A percentile compares a stretch with the other conserved stretches of the same genome.
Evolutionary conservation across 1,140 invertebrate species (phyloP).

Genomic region (Nylanderia fulva): DNA sequence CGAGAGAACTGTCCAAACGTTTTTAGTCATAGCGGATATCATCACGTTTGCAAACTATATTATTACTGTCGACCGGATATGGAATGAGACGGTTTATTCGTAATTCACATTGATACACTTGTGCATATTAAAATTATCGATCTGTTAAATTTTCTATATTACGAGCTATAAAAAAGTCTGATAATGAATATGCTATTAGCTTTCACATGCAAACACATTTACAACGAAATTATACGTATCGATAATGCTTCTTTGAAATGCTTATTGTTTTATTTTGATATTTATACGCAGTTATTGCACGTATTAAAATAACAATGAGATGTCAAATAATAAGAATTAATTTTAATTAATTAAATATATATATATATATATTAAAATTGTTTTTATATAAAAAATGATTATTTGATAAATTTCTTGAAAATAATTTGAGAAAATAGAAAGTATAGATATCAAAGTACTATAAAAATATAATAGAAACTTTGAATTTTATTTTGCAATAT

Average conservation of each 20-base stretch:
- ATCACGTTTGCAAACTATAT: not conserved
- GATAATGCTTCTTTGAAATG: not conserved
- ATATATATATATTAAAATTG: too few relatives aligned
- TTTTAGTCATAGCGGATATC: not conserved
- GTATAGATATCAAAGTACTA: too few relatives aligned
- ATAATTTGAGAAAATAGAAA: too few relatives aligned
- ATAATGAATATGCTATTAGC: not conserved
- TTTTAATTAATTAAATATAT: too few relatives aligned
- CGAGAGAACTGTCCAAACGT: not conserved
- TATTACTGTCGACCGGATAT: not conserved
- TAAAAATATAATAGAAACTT: too few relatives aligned
- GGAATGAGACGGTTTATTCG: not conserved
- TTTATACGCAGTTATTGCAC: too few relatives aligned
- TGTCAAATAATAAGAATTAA: too few relatives aligned
- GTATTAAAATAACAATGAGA: too few relatives aligned
- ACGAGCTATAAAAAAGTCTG: not conserved
- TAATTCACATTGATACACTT: constrained; percentile 2
- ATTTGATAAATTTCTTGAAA: too few relatives aligned
- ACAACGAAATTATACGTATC: not conserved
- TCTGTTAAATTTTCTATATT: not conserved
- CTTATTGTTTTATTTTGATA: too few relatives aligned
- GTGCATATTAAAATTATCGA: constrained; percentile 7
- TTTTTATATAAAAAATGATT: too few relatives aligned
- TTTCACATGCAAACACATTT: not conserved
- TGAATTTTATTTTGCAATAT: too few relatives aligned